These are phyloP conservation scores for Beaufortia kweichowensis DNA, from an alignment of 2,113 vertebrate species.

Conservation along the genomic window DNA sequence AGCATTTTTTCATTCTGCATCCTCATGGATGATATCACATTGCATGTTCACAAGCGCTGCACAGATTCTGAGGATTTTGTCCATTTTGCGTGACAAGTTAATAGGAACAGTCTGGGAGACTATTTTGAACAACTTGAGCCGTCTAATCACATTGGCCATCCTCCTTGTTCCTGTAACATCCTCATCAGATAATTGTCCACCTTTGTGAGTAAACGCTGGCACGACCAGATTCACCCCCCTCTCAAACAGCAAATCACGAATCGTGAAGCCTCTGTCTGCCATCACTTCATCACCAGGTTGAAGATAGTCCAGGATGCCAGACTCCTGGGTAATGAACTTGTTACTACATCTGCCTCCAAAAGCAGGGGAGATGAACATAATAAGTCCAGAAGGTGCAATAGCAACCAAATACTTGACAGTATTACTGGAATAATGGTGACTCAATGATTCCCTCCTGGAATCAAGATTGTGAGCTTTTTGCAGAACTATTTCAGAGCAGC, in stretches of 20 bases:
- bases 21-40: constrained; percentile 27
- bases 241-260: constrained; percentile 14
- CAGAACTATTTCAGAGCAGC: constrained; percentile 16
- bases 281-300: constrained; percentile 36
- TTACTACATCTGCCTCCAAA: constrained; percentile 30
- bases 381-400: background rate
- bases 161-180: constrained; percentile 36
- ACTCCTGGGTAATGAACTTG: constrained; percentile 36
- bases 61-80: constrained; percentile 43
- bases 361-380: constrained; percentile 36
- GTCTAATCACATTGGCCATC: constrained; percentile 35
- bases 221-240: constrained; percentile 33
- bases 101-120: constrained; percentile 39
- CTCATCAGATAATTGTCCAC: constrained; percentile 13
- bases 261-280: constrained; percentile 38
- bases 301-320: constrained; percentile 37
- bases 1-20: background rate
- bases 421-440: constrained; percentile 18
- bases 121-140: constrained; percentile 37
- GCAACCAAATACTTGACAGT: background rate
- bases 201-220: constrained; percentile 35
- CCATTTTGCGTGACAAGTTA: constrained; percentile 14
- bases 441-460: constrained; percentile 11
- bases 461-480: constrained; percentile 13
- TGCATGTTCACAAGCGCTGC: constrained; percentile 25